These are phyloP conservation scores for Hipparchia sbordonii DNA, from an alignment of 2,888 invertebrate species.

Conservation along the genomic window DNA sequence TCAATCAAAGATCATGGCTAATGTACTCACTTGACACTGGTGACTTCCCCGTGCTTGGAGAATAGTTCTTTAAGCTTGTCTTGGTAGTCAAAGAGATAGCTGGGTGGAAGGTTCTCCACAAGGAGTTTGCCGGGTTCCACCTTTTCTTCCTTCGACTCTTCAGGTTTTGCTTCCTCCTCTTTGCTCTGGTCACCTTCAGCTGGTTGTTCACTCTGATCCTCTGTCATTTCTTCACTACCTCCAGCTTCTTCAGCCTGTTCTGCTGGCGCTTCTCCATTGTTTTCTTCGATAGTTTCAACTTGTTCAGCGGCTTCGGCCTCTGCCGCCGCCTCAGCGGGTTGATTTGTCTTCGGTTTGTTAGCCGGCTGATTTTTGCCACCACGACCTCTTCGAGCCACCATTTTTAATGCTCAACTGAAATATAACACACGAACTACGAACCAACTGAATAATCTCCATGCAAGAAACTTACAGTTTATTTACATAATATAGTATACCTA, in stretches of 20 bases:
- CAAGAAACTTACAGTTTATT: background rate
- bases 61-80: constrained; percentile 78
- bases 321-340: constrained; percentile 41
- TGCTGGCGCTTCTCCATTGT: constrained; percentile 63
- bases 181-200: constrained; percentile 46
- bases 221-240: constrained; percentile 21
- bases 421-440: constrained; percentile 1
- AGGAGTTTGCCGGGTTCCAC: constrained; percentile 79
- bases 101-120: constrained; percentile 75
- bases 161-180: constrained; percentile 56
- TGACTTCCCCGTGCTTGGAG: constrained; percentile 75
- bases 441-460: constrained; percentile 10
- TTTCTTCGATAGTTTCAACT: constrained; percentile 56
- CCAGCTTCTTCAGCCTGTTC: constrained; percentile 45
- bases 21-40: constrained; percentile 69
- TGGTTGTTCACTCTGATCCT: constrained; percentile 27
- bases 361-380: constrained; percentile 71
- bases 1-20: background rate
- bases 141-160: constrained; percentile 70
- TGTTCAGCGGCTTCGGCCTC: constrained; percentile 42
- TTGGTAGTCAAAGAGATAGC: constrained; percentile 77
- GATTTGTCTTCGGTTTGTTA: constrained; percentile 60
- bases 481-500: background rate
- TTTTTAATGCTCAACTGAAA: constrained; percentile 48
- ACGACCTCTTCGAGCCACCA: constrained; percentile 78